Evolutionary conservation across 2,113 vertebrate species (phyloP).

Genomic region (Circaetus gallicus): DNA sequence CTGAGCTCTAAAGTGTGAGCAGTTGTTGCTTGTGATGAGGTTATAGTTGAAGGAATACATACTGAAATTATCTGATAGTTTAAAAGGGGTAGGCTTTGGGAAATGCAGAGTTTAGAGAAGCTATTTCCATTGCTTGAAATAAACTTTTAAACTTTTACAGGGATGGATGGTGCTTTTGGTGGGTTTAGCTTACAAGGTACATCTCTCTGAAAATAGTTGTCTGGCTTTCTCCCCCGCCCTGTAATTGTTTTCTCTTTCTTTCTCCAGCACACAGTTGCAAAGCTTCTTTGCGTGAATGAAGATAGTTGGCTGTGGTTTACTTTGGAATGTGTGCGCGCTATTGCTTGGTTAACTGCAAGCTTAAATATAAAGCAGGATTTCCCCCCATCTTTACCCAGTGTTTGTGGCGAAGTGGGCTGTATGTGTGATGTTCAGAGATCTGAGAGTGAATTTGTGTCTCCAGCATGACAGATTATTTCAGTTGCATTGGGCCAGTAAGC

Average conservation of each 20-base stretch:
- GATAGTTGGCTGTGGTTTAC: background rate
- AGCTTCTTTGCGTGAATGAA: background rate
- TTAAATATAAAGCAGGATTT: background rate
- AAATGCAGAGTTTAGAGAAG: background rate
- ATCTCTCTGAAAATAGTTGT: background rate
- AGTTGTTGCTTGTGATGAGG: background rate
- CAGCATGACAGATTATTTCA: background rate
- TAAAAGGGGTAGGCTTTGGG: background rate
- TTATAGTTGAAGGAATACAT: background rate
- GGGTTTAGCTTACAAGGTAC: background rate
- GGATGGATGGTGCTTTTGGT: background rate
- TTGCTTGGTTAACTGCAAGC: background rate
- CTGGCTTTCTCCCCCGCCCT: background rate
- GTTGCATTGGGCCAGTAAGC: background rate
- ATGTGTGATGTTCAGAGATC: background rate
- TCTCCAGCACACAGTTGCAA: background rate
- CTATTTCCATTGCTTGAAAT: background rate
- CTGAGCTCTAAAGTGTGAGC: background rate
- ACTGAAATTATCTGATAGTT: background rate
- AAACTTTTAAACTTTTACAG: background rate
- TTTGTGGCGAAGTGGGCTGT: background rate
- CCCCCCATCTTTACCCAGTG: background rate
- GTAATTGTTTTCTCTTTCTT: background rate
- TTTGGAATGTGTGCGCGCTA: background rate
- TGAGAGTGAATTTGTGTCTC: background rate